phyloP scores from a whole-genome alignment of 2,888 invertebrate genomes.

The Clitarchus hookeri region DNA sequence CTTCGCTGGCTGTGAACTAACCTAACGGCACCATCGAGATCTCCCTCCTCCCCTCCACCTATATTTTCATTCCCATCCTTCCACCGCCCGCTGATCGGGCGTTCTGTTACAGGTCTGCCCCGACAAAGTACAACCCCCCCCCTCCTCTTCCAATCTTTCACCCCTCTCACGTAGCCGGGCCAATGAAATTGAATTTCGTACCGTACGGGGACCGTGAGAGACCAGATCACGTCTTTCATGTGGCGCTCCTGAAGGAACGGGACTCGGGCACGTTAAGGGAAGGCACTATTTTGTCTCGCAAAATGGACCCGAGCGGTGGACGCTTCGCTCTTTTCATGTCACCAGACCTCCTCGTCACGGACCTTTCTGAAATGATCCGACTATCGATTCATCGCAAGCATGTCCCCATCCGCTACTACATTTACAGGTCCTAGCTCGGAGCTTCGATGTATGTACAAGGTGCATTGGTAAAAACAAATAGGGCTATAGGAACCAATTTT shows the following conservation, averaged over 20 bases:
- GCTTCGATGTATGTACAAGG: no score
- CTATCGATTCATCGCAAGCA: background rate
- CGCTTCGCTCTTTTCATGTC: background rate
- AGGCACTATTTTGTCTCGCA: background rate
- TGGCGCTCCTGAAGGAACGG: background rate
- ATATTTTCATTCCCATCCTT: background rate
- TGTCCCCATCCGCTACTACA: background rate
- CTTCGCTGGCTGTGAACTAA: background rate
- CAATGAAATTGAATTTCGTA: background rate
- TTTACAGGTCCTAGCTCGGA: no score
- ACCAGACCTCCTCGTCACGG: background rate
- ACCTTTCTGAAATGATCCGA: background rate
- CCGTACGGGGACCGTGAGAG: background rate
- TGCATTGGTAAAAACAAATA: no score
- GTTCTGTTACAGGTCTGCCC: background rate
- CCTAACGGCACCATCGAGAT: conserved; percentile 14
- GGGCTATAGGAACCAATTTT: no score
- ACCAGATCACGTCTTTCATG: background rate
- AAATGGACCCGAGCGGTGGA: background rate
- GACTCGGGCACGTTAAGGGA: background rate
- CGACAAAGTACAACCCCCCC: background rate
- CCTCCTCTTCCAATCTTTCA: background rate
- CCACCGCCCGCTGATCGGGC: background rate
- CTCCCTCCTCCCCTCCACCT: background rate
- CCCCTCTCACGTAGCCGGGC: background rate